Evolutionary conservation across 2,888 invertebrate species (phyloP).

Genomic region (Folsomia manolachei): DNA sequence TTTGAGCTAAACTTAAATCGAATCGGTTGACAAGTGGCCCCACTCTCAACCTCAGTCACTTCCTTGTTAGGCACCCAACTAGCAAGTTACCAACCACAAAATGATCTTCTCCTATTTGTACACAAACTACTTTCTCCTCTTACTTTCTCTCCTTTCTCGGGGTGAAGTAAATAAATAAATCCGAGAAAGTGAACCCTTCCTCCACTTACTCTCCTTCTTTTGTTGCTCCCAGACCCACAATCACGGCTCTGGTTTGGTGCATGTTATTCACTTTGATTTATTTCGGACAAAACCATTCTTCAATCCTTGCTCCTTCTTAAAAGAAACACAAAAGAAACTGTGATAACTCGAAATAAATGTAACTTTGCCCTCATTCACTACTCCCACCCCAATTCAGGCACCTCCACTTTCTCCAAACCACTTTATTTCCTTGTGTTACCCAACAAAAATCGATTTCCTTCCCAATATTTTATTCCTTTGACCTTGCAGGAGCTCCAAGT

Average conservation of each 20-base stretch:
- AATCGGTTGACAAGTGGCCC: not conserved
- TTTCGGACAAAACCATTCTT: not conserved
- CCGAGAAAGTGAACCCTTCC: not conserved
- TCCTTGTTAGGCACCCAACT: too few relatives aligned
- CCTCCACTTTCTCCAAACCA: not conserved
- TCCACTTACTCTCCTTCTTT: not conserved
- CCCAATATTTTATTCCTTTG: not conserved
- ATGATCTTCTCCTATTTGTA: not conserved
- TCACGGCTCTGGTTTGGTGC: not conserved
- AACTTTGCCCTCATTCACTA: not conserved
- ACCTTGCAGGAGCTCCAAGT: slow-evolving; percentile 75
- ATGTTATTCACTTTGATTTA: not conserved
- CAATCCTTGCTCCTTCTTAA: not conserved
- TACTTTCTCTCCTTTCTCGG: not conserved
- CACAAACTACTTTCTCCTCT: not conserved
- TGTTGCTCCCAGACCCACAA: too few relatives aligned
- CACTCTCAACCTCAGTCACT: not conserved
- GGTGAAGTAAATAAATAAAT: not conserved
- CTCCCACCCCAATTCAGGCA: not conserved
- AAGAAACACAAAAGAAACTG: not conserved
- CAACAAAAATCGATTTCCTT: not conserved
- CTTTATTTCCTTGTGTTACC: not conserved
- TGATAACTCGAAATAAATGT: too few relatives aligned
- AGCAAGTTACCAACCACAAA: too few relatives aligned
- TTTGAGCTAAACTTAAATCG: too few relatives aligned